Evolutionary conservation across 2,888 invertebrate genomes (phyloP), one percentile per base, ranked within the genome.

Genomic region (Patella pellucida): DNA sequence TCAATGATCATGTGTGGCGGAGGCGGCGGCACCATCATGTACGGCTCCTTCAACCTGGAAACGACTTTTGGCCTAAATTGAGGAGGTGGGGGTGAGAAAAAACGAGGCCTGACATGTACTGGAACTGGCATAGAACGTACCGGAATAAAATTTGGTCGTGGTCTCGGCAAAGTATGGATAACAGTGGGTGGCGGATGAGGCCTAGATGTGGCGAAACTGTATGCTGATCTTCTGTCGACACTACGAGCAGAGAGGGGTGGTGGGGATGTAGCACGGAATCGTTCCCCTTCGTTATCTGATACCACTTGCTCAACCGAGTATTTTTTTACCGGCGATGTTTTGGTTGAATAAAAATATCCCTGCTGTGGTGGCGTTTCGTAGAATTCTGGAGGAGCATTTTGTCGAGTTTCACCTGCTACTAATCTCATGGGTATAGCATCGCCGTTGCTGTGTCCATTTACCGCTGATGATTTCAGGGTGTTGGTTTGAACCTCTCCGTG

Each of bases 301-400:
- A 70, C 75, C 41, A 80, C 76, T 68, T 79, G 81, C 76, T 83
- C 82, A 23, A 90, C 82, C 52, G 86, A 87, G 79, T 84, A 90
- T 52, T 83, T 88, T 71, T 85, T 86, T 12, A 88, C 85, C 70
- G 86, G 86, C 1, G 85, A 79, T 14, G 82, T 82, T 11, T 80
- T 78, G 14, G 85, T 83, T 68, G 85, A 83, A 80, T 89, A 89
- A 83, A 88, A 89, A 73, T 89, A 89, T 7, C 89, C 89, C 15
- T 86, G 83, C 9, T 79, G 72, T 0, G 89, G 88, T 0, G 88
- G 86, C 5, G 85, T 80, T n/a, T 87, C 87, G 75, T 82, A 85
- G 74, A 87, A 88, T 75, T 86, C 88, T 0, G 86, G 85, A 0
- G 87, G 83, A 0, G 83, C 83, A 15, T 84, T 79, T 9, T 41